These are phyloP conservation scores for Leucania comma DNA, from an alignment of 2,888 invertebrate species.

Conservation along the genomic window DNA sequence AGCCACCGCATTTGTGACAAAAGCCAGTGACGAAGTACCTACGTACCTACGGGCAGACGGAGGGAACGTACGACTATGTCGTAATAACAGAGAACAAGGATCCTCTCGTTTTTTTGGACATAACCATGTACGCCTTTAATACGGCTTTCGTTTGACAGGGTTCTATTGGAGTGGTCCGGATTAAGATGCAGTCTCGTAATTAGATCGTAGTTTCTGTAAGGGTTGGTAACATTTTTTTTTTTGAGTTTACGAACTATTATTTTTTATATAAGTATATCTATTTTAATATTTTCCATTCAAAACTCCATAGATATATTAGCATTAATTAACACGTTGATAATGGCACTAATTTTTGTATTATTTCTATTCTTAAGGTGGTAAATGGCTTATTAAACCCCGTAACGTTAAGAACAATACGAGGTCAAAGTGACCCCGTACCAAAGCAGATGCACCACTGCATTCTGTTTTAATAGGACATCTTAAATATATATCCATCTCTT, in stretches of 20 bases:
- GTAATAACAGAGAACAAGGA: slow-evolving; percentile 69
- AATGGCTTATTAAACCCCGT: too few species aligned
- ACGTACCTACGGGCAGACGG: slow-evolving; percentile 60
- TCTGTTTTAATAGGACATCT: too few species aligned
- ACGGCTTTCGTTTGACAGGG: slow-evolving; percentile 22
- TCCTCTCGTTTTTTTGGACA: slow-evolving; percentile 61
- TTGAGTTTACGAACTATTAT: slow-evolving; percentile 6
- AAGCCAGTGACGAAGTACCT: slow-evolving; percentile 67
- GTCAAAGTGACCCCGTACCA: too few species aligned
- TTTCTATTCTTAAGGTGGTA: too few species aligned
- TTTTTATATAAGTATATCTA: background rate
- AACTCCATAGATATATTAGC: too few species aligned
- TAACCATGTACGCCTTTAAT: slow-evolving; percentile 35
- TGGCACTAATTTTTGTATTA: too few species aligned
- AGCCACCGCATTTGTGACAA: slow-evolving; percentile 72
- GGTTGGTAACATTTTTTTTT: slow-evolving; percentile 8
- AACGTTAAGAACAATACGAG: too few species aligned
- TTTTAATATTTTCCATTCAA: background rate
- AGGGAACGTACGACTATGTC: slow-evolving; percentile 74
- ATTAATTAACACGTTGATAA: too few species aligned
- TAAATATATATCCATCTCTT: too few species aligned
- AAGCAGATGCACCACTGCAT: too few species aligned
- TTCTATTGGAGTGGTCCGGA: slow-evolving; percentile 9
- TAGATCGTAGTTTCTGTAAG: slow-evolving; percentile 12
- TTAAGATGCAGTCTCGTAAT: slow-evolving; percentile 25